These are phyloP conservation scores for Sycobia sp. DNA, from an alignment of 1,140 invertebrate species.

Conservation along the genomic window DNA sequence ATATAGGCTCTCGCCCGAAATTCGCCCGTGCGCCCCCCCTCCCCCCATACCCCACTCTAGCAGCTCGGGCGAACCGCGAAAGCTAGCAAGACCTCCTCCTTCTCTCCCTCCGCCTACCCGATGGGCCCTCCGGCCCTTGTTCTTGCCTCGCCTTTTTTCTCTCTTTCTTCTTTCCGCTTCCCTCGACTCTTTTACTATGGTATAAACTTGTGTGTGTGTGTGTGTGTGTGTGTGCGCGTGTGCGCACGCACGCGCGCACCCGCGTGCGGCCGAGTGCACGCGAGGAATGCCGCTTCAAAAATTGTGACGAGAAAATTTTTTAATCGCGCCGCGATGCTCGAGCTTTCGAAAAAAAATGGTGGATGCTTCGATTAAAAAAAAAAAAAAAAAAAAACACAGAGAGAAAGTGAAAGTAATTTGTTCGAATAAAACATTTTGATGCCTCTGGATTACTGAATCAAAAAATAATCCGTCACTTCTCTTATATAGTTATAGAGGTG, in stretches of 20 bases:
- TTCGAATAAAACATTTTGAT: background rate
- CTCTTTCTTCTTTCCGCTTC: slow-evolving; percentile 28
- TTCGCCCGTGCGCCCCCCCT: no score
- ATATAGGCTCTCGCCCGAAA: no score
- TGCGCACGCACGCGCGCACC: background rate
- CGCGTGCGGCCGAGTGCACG: background rate
- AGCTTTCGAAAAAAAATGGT: no score
- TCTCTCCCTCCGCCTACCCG: slow-evolving; percentile 11
- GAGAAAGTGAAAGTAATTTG: background rate
- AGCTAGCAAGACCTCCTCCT: slow-evolving; percentile 39
- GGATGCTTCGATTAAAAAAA: no score
- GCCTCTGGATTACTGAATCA: no score
- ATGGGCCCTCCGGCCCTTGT: slow-evolving; percentile 30
- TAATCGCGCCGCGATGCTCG: no score
- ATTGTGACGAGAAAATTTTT: background rate
- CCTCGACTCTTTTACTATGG: slow-evolving; percentile 6
- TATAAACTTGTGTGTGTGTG: background rate
- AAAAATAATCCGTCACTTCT: no score
- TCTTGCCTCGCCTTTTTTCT: slow-evolving; percentile 17
- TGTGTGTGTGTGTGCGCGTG: background rate
- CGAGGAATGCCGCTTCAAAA: background rate
- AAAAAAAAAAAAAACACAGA: no score
- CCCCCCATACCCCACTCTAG: slow-evolving; percentile 31
- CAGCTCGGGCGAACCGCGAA: slow-evolving; percentile 36
- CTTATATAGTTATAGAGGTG: no score